Conservation (phyloP, 2,113 vertebrate genomes). For the Rhynchomys soricoides region DNA sequence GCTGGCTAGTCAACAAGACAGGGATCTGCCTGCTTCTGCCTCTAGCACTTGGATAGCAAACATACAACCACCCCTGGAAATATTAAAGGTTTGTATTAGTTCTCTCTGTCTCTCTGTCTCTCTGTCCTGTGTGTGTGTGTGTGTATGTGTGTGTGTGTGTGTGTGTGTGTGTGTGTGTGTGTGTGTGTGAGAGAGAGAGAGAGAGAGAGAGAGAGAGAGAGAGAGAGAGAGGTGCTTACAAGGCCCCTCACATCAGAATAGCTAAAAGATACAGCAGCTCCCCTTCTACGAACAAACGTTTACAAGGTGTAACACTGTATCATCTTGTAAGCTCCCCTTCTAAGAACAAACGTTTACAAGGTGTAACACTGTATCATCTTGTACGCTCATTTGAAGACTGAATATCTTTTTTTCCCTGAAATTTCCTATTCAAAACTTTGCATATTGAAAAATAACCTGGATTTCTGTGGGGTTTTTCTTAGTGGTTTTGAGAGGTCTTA, state of each 20-base stretch:
- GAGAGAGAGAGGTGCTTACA: background rate
- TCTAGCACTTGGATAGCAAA: background rate
- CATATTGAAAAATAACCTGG: background rate
- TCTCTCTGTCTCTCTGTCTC: too few relatives aligned
- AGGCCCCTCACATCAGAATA: background rate
- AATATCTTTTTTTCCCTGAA: background rate
- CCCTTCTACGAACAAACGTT: background rate
- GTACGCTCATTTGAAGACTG: background rate
- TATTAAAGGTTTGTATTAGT: background rate
- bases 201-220: too few relatives aligned
- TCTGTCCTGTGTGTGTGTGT: background rate
- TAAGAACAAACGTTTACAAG: background rate
- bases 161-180: background rate
- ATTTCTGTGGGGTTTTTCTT: background rate
- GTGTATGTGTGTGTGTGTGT: background rate
- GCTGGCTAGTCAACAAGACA: background rate
- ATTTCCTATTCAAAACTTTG: background rate
- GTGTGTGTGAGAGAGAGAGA: background rate
- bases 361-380: background rate
- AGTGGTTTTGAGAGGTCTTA: background rate
- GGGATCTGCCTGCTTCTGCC: background rate
- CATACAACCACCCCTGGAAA: background rate
- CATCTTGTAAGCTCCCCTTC: background rate
- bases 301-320: background rate
- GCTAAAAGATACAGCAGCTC: background rate